Conservation (phyloP, 37 sponge, comb jelly and placozoan species). For the Crambe crambe region DNA sequence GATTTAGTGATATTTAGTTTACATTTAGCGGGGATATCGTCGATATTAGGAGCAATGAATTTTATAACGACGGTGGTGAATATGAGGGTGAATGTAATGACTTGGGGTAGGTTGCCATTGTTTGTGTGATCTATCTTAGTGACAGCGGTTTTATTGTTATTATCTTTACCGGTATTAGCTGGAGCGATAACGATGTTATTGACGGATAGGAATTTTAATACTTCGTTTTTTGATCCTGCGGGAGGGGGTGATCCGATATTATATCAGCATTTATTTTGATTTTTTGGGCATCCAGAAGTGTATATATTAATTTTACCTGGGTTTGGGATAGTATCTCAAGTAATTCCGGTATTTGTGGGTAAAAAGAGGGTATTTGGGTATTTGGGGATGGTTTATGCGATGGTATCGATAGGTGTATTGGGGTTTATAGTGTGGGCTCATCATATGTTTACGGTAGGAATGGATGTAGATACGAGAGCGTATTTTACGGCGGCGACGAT, state of each 20-base stretch:
- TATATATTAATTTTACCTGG: conserved; percentile 88
- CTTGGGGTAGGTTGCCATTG: conserved; percentile 70
- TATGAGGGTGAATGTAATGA: conserved; percentile 80
- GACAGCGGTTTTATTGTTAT: conserved; percentile 75
- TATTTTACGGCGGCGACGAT: conserved; percentile 93
- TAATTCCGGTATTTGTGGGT: conserved; percentile 70
- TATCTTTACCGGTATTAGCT: conserved; percentile 90
- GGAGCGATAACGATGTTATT: conserved; percentile 89
- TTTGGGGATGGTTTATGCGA: conserved; percentile 90
- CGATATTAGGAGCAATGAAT: conserved; percentile 79
- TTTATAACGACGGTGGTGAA: conserved; percentile 88
- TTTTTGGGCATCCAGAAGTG: conserved; percentile 93
- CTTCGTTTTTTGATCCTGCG: conserved; percentile 91
- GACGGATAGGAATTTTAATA: conserved; percentile 90
- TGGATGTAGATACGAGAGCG: conserved; percentile 89
- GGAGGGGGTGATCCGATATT: conserved; percentile 93
- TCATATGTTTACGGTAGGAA: conserved; percentile 92
- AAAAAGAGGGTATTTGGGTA: conserved; percentile 90
- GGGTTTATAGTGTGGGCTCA: conserved; percentile 93
- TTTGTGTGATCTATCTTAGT: conserved; percentile 90
- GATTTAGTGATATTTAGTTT: conserved; percentile 83
- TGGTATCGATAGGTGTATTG: conserved; percentile 88
- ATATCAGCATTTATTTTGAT: conserved; percentile 93
- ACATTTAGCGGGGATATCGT: conserved; percentile 83
- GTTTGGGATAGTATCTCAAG: conserved; percentile 89